phyloP scores from a whole-genome alignment of 2,797 vertebrate genomes.

The Rhabdophis nuchalis region DNA sequence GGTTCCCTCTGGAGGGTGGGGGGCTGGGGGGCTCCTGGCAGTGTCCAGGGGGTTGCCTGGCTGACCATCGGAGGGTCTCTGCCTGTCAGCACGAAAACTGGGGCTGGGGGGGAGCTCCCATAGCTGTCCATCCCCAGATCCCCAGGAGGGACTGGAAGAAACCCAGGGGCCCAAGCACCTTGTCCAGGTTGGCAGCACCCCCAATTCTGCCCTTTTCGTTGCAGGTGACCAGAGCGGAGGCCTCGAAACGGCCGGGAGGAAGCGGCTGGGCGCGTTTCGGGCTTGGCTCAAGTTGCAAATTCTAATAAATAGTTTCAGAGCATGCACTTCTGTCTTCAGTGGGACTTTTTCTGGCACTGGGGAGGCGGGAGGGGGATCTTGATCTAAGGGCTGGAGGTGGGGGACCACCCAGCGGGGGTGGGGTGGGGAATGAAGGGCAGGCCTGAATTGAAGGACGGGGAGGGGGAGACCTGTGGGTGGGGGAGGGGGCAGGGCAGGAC shows the following conservation, averaged over 20 bases:
- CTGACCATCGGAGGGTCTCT: neutral
- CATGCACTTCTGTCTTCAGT: neutral
- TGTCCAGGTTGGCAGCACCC: neutral
- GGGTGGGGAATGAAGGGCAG: neutral
- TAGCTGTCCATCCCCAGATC: neutral
- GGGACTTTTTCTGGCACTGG: neutral
- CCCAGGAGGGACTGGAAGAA: neutral
- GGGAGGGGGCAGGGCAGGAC: neutral
- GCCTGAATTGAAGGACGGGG: neutral
- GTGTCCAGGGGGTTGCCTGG: neutral
- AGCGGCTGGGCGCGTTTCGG: too few relatives aligned
- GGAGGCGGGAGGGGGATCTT: neutral
- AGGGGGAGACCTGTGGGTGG: neutral
- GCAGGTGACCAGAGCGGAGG: neutral
- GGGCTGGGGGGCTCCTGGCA: neutral
- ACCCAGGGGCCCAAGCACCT: neutral
- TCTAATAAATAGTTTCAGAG: neutral
- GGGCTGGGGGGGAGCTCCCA: neutral
- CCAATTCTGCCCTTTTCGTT: neutral
- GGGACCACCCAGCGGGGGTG: neutral
- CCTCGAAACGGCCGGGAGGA: neutral
- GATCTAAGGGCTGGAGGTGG: neutral
- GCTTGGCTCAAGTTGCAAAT: neutral
- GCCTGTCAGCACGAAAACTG: neutral
- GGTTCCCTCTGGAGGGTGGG: neutral